Evolutionary conservation across 2,888 invertebrate species (phyloP).

Genomic region (Epinotia nisella): DNA sequence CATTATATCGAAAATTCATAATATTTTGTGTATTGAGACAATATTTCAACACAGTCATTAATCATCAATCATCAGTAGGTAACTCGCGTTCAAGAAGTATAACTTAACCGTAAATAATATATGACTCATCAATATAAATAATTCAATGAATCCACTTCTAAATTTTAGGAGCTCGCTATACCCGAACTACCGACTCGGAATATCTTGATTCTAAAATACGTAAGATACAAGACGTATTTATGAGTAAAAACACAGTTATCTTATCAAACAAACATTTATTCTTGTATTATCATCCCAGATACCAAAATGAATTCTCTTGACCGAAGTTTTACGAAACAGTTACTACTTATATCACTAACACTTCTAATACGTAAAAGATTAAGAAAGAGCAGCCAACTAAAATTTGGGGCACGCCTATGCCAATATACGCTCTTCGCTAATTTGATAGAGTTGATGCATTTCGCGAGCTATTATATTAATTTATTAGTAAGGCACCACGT

Average conservation of each 20-base stretch:
- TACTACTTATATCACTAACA: background rate
- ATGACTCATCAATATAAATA: constrained; percentile 23
- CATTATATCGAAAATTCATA: background rate
- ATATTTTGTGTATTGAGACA: background rate
- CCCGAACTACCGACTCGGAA: background rate
- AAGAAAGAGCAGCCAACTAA: constrained; percentile 12
- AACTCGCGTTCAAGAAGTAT: constrained; percentile 3
- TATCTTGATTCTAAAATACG: background rate
- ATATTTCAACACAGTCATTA: background rate
- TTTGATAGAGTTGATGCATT: constrained; percentile 47
- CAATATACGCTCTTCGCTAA: constrained; percentile 47
- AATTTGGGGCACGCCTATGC: constrained; percentile 42
- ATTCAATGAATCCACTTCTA: background rate
- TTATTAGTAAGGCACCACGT: constrained; percentile 27
- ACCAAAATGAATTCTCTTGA: constrained; percentile 51
- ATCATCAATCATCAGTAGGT: background rate
- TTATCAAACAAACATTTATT: constrained; percentile 46
- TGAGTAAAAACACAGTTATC: constrained; percentile 13
- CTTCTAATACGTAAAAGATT: background rate
- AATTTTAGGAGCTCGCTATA: background rate
- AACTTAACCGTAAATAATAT: background rate
- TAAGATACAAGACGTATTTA: background rate
- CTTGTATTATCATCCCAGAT: constrained; percentile 36
- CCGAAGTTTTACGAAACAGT: constrained; percentile 54
- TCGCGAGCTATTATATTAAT: constrained; percentile 46